Conservation (phyloP, 2,888 invertebrate species). For the Crossocerus cetratus region DNA sequence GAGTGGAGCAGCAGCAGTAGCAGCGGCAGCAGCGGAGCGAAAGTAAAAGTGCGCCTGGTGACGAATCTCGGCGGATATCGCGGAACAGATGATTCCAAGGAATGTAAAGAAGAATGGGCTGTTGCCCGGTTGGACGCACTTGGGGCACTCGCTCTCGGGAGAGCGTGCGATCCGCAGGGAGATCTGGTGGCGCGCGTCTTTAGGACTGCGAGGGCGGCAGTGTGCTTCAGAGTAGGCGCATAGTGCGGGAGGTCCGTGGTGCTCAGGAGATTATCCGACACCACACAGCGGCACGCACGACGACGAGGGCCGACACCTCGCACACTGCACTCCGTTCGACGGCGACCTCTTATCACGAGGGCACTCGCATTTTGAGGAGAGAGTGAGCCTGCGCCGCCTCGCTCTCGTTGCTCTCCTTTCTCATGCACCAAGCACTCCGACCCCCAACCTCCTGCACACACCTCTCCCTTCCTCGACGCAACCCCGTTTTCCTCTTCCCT, state of each 20-base stretch:
- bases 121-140: no score
- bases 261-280: neutral
- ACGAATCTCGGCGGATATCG: neutral
- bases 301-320: neutral
- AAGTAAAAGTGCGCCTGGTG: neutral
- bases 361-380: conserved; percentile 48
- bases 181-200: conserved; percentile 12
- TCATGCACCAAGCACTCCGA: conserved; percentile 42
- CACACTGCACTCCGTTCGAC: conserved; percentile 6
- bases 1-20: neutral
- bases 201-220: conserved; percentile 14
- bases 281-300: neutral
- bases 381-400: no score
- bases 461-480: conserved; percentile 31
- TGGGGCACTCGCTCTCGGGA: conserved; percentile 24
- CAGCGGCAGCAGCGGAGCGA: neutral
- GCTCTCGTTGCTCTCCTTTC: conserved; percentile 18
- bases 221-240: conserved; percentile 22
- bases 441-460: conserved; percentile 20
- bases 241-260: conserved; percentile 28
- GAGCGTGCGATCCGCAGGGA: conserved; percentile 36
- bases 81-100: neutral
- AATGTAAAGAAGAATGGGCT: no score
- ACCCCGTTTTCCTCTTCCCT: conserved; percentile 39
- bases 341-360: conserved; percentile 47